These are phyloP conservation scores for Poecilobothrus nobilitatus DNA, from an alignment of 2,888 invertebrate species.

Conservation along the genomic window DNA sequence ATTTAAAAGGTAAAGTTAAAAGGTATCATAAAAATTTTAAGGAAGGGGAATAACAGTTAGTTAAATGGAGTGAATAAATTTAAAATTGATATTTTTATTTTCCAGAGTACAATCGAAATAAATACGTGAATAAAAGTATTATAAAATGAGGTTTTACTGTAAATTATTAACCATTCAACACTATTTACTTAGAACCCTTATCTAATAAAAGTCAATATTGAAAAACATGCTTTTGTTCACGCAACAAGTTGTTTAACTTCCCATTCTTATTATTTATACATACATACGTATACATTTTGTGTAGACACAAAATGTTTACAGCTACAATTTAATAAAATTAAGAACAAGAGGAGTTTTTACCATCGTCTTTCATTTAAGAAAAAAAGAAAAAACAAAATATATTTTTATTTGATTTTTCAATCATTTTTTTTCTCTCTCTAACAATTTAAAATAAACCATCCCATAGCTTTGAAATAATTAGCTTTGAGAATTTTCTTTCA, in stretches of 20 bases:
- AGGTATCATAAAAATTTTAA: too few species aligned
- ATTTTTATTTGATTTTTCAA: background rate
- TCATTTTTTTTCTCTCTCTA: background rate
- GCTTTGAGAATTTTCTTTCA: conserved; percentile 3
- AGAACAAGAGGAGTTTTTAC: background rate
- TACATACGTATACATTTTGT: background rate
- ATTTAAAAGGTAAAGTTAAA: too few species aligned
- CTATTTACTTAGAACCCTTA: too few species aligned
- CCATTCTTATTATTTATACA: background rate
- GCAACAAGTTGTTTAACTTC: background rate
- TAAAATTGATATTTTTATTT: too few species aligned
- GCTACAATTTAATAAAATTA: background rate
- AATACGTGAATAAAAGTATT: too few species aligned
- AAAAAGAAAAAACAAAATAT: background rate
- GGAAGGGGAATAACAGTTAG: too few species aligned
- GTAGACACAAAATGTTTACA: background rate
- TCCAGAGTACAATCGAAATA: too few species aligned
- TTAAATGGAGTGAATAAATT: too few species aligned
- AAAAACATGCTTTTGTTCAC: background rate
- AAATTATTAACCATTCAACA: too few species aligned
- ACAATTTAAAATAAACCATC: background rate
- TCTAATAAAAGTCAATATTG: too few species aligned
- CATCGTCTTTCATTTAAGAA: background rate
- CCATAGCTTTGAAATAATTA: background rate
- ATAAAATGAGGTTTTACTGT: too few species aligned